Percentiles rank a stretch among this genome's conserved stretches.
Evolutionary conservation across 2,797 vertebrate species (phyloP).

Genomic region (Rhynchonycteris naso): DNA sequence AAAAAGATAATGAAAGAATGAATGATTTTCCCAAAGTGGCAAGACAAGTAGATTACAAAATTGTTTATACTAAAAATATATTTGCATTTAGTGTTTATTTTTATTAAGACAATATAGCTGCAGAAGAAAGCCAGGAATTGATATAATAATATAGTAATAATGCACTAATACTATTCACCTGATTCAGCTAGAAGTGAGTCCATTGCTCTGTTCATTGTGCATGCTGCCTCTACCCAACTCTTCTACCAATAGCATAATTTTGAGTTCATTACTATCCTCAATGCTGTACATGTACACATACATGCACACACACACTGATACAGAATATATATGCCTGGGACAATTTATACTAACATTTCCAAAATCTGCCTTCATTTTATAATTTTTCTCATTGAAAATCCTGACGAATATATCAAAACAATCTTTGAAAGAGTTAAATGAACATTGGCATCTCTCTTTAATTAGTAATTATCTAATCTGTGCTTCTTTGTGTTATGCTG

Average conservation of each 20-base stretch:
- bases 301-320: neutral
- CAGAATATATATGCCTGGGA: neutral
- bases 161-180: neutral
- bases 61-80: neutral
- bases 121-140: neutral
- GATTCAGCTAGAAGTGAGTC: neutral
- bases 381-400: neutral
- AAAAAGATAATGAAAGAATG: neutral
- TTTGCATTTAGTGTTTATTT: neutral
- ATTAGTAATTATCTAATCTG: neutral
- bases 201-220: neutral
- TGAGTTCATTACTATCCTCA: neutral
- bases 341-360: neutral
- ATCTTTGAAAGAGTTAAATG: neutral
- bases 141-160: neutral
- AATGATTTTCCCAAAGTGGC: neutral
- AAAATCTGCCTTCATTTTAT: neutral
- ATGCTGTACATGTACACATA: neutral
- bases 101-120: neutral
- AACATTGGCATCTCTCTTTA: slow-evolving; percentile 40
- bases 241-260: neutral
- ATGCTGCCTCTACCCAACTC: neutral
- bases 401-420: neutral
- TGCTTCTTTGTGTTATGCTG: neutral
- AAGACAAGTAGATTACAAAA: neutral